Base-by-base conservation (phyloP, 1,140 invertebrate genomes). In the Sycophaga agraensis region DNA sequence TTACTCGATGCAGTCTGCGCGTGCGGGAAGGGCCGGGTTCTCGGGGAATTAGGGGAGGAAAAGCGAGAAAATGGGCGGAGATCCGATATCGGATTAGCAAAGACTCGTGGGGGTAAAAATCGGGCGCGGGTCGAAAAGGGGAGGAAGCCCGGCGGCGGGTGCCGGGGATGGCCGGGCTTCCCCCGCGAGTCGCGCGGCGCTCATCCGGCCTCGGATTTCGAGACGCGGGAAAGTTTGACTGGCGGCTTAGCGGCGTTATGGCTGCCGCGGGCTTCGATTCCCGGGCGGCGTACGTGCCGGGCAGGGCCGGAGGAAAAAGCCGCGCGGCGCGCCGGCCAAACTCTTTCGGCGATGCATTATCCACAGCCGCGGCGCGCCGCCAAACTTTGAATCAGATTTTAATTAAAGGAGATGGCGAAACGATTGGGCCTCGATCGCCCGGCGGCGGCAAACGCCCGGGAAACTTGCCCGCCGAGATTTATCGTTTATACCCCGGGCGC, bases 381-480 rank as follows among this genome's bases (percentile, higher is more conserved):
- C 53, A 70, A 77, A 77, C 71, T 72, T 78, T 72, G 73, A 77
- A 78, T 79, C 76, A 77, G 71, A 78, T 77, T 80, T 81, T 81
- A 81, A 81, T 81, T 81, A 79, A 81, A 80, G 70, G 67, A 76
- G 76, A 79, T 74, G 68, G 71, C 71, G 68, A 73, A 79, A 80
- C 76, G 74, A 79, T 79, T 72, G 66, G 5, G 28, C 65, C 43
- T 59, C 65, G 64, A 66, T 65, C 58, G 66, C n/a, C n/a, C n/a
- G n/a, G n/a, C n/a, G n/a, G n/a, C n/a, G n/a, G n/a, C n/a, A n/a
- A n/a, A n/a, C n/a, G n/a, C n/a, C n/a, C n/a, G n/a, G n/a, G n/a
- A n/a, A n/a, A n/a, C n/a, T n/a, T 11, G 28, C 12, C 64, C 63
- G 51, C 9, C n/a, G 61, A 68, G 66, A 69, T 69, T 71, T 71